Conservation (phyloP, 2,888 invertebrate genomes). For the Xestoiulus laeticollis region DNA sequence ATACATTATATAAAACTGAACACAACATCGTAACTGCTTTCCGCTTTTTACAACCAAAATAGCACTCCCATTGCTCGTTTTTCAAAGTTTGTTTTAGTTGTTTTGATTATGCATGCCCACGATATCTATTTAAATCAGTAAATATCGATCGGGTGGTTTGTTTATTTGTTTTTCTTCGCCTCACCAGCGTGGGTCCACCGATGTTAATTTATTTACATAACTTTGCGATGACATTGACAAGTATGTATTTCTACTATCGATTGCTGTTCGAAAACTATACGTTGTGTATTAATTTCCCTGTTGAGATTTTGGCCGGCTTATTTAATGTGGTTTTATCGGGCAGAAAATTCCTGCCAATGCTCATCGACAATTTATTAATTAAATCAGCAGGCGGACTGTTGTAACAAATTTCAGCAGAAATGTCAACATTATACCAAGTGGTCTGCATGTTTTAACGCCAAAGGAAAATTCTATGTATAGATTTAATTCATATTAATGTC, state of each 20-base stretch:
- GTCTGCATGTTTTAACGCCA: neutral
- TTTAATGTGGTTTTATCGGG: constrained; percentile 41
- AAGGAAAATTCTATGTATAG: neutral
- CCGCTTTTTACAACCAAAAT: neutral
- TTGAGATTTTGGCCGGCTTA: constrained; percentile 7
- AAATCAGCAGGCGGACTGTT: neutral
- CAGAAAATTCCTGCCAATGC: constrained; percentile 11
- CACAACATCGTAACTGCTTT: neutral
- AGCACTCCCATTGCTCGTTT: neutral
- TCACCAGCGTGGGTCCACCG: neutral
- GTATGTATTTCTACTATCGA: neutral
- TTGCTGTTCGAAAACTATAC: neutral
- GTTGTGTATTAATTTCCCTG: neutral
- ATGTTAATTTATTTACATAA: constrained; percentile 14
- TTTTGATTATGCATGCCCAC: neutral
- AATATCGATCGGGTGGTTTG: constrained; percentile 1
- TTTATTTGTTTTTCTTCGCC: neutral
- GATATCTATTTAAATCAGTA: neutral
- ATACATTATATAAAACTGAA: neutral
- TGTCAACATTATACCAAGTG: neutral
- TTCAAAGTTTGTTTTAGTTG: neutral
- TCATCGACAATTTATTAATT: constrained; percentile 32
- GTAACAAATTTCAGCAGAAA: neutral
- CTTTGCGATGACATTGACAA: constrained; percentile 20
- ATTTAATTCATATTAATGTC: neutral